These are phyloP conservation scores for Pseudocheirus occidentalis DNA, from an alignment of 2,797 vertebrate genomes.

Conservation along the genomic window DNA sequence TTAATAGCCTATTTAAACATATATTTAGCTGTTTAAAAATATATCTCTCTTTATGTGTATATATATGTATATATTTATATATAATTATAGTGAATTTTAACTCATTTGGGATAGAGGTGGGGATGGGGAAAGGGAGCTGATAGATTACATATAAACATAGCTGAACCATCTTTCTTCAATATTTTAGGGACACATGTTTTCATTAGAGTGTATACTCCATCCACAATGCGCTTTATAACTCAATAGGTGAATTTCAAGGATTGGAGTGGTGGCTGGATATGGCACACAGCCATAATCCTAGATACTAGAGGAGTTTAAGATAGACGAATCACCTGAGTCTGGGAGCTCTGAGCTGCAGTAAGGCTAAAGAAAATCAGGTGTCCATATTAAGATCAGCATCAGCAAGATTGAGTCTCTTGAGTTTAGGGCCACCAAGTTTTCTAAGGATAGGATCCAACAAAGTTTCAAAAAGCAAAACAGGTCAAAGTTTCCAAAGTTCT, in stretches of 20 bases:
- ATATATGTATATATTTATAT: background rate
- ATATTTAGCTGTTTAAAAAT: background rate
- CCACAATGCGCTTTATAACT: background rate
- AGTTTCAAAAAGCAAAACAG: background rate
- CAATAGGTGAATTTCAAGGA: background rate
- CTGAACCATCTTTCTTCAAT: background rate
- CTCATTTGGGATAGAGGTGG: background rate
- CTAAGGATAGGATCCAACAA: background rate
- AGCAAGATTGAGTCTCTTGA: background rate
- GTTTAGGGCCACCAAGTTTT: background rate
- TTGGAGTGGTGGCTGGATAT: background rate
- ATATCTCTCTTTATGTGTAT: background rate
- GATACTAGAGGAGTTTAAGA: background rate
- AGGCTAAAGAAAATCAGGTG: background rate
- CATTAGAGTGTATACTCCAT: background rate
- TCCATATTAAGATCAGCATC: background rate
- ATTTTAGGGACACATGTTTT: background rate
- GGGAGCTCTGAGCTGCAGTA: background rate
- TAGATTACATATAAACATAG: constrained; percentile 50
- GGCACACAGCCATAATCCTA: background rate
- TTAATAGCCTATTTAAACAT: background rate
- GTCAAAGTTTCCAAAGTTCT: background rate
- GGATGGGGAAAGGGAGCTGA: background rate
- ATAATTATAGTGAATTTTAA: background rate
- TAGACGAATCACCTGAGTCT: background rate